phyloP scores from a whole-genome alignment of 2,888 invertebrate species.

The Orchestes rusci region DNA sequence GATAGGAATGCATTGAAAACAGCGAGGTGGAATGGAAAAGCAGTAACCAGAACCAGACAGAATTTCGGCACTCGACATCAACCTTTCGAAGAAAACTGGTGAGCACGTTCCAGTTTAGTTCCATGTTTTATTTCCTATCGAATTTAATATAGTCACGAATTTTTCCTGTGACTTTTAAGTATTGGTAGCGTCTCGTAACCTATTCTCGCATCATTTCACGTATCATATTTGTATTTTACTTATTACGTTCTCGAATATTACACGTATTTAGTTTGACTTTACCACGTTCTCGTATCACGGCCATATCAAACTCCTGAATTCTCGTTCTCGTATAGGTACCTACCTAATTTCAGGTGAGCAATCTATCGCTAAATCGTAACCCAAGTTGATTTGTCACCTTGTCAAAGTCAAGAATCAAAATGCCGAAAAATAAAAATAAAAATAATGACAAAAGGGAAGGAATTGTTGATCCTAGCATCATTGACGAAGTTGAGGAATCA shows the following conservation, averaged over 20 bases:
- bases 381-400: not conserved
- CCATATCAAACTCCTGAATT: too few species aligned
- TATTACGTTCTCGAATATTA: too few species aligned
- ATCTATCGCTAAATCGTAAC: not conserved
- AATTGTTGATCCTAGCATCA: not conserved
- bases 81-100: not conserved
- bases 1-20: not conserved
- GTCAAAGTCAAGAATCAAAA: not conserved
- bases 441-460: not conserved
- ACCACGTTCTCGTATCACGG: too few species aligned
- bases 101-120: conserved; percentile 1
- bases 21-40: too few species aligned
- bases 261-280: not conserved
- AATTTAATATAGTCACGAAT: not conserved
- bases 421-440: not conserved
- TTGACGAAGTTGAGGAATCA: conserved; percentile 1
- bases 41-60: too few species aligned
- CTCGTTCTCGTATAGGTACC: not conserved
- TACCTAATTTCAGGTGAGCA: not conserved
- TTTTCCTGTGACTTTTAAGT: not conserved
- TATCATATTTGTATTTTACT: not conserved
- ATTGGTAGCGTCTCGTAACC: not conserved
- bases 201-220: not conserved
- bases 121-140: not conserved
- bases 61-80: too few species aligned